Percentiles rank a stretch among this genome's conserved stretches.
phyloP scores from a whole-genome alignment of 2,113 vertebrate genomes.

The Thomomys bottae region DNA sequence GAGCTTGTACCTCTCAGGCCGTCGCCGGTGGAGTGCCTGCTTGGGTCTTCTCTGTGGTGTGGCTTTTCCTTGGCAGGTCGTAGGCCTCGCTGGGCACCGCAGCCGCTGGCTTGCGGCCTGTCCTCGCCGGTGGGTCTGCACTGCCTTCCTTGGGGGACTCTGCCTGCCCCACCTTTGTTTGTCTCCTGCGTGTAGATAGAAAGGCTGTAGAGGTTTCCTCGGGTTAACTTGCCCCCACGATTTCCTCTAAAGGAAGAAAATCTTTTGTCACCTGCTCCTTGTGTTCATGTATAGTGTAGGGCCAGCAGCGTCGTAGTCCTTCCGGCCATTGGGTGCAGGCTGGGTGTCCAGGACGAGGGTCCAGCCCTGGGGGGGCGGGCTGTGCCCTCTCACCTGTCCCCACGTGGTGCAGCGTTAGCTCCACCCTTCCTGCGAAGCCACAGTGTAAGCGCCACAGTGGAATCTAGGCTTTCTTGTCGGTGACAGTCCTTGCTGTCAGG shows the following conservation, averaged over 20 bases:
- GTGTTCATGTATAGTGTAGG: neutral
- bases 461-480: neutral
- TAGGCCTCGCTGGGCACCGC: accelerated
- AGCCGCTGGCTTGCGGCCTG: neutral
- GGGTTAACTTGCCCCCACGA: neutral
- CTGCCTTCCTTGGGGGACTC: no score
- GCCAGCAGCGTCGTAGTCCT: neutral
- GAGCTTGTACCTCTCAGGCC: no score
- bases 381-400: no score
- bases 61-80: neutral
- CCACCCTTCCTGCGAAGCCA: neutral
- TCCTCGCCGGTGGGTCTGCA: no score
- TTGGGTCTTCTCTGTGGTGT: neutral
- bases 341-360: no score
- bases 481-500: neutral
- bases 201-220: neutral
- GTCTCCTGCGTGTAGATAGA: neutral
- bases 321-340: no score
- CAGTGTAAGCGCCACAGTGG: neutral
- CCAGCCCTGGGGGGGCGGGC: neutral
- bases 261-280: neutral
- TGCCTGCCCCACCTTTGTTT: no score
- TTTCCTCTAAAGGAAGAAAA: neutral
- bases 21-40: neutral
- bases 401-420: accelerated